These are phyloP conservation scores for Iselma pallidipennis DNA, from an alignment of 2,888 invertebrate species.

Conservation along the genomic window DNA sequence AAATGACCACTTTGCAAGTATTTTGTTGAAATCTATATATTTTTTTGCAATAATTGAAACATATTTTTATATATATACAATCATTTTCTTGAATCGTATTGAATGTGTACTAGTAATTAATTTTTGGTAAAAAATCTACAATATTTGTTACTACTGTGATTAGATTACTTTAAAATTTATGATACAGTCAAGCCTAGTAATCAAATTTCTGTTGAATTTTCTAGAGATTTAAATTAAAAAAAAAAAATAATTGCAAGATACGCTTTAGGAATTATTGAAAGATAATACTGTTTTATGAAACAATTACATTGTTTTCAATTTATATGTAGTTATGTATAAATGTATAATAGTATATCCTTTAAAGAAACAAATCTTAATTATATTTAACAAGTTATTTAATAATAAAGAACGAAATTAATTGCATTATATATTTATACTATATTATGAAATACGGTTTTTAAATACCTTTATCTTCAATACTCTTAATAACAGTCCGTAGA, in stretches of 20 bases:
- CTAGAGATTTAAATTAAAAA: too few relatives aligned
- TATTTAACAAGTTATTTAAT: neutral
- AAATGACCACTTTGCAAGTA: neutral
- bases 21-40: neutral
- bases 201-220: too few relatives aligned
- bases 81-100: neutral
- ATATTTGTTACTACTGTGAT: too few relatives aligned
- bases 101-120: neutral
- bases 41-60: neutral
- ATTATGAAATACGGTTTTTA: constrained; percentile 1
- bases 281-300: too few relatives aligned
- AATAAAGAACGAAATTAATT: constrained; percentile 1
- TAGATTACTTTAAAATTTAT: too few relatives aligned
- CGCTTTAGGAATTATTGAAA: too few relatives aligned
- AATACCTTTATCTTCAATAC: neutral
- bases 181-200: too few relatives aligned
- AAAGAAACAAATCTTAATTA: neutral
- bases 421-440: constrained; percentile 14
- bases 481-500: neutral
- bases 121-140: neutral
- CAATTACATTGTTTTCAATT: too few relatives aligned
- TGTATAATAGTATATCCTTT: neutral
- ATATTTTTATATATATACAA: neutral
- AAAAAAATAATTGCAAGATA: neutral
- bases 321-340: too few relatives aligned